Base-by-base conservation (phyloP, 2,113 vertebrate species). In the Dascyllus trimaculatus region DNA sequence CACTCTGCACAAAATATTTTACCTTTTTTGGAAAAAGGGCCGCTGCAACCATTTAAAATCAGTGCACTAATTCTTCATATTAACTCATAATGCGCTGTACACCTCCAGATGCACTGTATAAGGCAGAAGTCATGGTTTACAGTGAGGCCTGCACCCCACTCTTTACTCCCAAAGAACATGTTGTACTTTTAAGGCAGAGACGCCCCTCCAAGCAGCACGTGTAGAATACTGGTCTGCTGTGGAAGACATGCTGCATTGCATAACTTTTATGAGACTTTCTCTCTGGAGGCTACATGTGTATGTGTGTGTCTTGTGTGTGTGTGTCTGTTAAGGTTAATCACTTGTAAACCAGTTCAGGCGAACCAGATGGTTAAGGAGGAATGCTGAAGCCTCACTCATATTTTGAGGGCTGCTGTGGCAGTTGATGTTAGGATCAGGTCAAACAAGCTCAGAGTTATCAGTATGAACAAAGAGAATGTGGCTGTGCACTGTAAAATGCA, bases 131-230 rank as follows among this genome's bases (percentile, higher is more conserved):
- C 1, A 0, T 10, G 0, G 11, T n/a, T 58, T 46, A 35, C 17
- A 60, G 32, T 48, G 3, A 21, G 0, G 51, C 38, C 53, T 66
- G 40, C 21, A 74, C 38, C 35, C 4, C 9, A 19, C 17, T 58
- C 62, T 45, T 17, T n/a, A 58, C 46, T 48, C 38, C 69, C 59
- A 71, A 85, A 80, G 90, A 80, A 91, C 89, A 89, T 45, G 54
- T 11, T 91, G 90, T 93, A 80, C 89, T 90, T 86, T 89, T 63
- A 59, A 52, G 59, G 9, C 21, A 46, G 40, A 59, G 79, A 77
- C 26, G 69, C 79, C 64, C 80, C 88, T 88, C 66, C 68, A 69
- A 15, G 65, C 75, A 67, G 78, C 69, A 60, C 0, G 7, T 70
- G 82, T 32, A 25, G 32, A 58, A 68, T 11, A 70, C 57, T n/a